Percentiles rank a stretch among this genome's conserved stretches.
phyloP scores from a whole-genome alignment of 2,797 vertebrate genomes.

The Eptatretus atami region DNA sequence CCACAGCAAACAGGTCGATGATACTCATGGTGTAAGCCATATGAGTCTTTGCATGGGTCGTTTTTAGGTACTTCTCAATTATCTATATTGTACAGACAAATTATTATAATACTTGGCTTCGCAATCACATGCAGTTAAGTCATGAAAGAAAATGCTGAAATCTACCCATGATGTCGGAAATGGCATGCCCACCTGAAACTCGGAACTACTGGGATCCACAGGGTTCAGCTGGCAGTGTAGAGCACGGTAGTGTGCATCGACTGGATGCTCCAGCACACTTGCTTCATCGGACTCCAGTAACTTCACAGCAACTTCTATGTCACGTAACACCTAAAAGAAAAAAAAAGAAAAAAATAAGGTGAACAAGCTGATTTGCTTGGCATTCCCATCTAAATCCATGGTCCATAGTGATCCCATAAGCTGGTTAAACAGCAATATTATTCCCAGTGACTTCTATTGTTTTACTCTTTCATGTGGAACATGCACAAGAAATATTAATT shows the following conservation, averaged over 20 bases:
- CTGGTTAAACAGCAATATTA: too few species aligned
- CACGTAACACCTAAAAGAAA: constrained; percentile 22
- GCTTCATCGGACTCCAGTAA: constrained; percentile 21
- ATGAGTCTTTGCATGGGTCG: constrained; percentile 46
- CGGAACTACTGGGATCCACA: constrained; percentile 17
- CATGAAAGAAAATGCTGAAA: too few species aligned
- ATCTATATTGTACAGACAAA: constrained; percentile 16
- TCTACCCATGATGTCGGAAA: too few species aligned
- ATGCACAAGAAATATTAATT: too few species aligned
- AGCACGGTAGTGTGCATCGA: constrained; percentile 34
- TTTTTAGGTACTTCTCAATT: constrained; percentile 29
- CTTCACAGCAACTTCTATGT: constrained; percentile 45
- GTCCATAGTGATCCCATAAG: too few species aligned
- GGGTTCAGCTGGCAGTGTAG: constrained; percentile 26
- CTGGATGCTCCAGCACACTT: constrained; percentile 23
- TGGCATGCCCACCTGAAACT: constrained; percentile 22
- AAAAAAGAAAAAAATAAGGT: too few species aligned
- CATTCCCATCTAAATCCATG: too few species aligned
- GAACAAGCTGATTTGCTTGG: too few species aligned
- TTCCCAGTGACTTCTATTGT: too few species aligned
- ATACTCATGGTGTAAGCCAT: constrained; percentile 35
- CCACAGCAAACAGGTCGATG: constrained; percentile 32
- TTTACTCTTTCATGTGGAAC: too few species aligned
- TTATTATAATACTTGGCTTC: too few species aligned
- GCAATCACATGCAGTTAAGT: too few species aligned